A percentile compares a stretch with the other conserved stretches of the same genome.
phyloP scores from a whole-genome alignment of 2,797 vertebrate species.

The Gadopsis bispinosus region DNA sequence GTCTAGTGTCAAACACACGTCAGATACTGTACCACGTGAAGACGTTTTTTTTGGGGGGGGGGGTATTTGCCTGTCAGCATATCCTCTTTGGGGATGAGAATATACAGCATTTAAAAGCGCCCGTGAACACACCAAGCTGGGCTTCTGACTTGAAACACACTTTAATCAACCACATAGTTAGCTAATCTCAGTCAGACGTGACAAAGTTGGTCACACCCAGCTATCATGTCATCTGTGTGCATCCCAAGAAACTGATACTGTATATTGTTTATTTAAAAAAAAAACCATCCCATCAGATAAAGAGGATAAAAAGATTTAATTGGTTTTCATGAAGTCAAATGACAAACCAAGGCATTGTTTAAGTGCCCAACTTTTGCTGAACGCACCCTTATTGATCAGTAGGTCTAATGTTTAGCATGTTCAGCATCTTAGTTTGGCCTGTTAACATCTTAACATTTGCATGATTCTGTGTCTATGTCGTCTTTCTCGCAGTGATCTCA shows the following conservation, averaged over 20 bases:
- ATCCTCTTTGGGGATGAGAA: not conserved
- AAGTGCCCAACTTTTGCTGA: too few species aligned
- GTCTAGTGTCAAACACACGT: constrained; percentile 24
- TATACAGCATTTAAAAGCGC: not conserved
- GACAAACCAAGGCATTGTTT: too few species aligned
- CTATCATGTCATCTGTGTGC: not conserved
- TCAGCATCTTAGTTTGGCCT: too few species aligned
- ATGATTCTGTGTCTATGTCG: not conserved
- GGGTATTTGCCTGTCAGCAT: not conserved
- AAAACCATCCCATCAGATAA: too few species aligned
- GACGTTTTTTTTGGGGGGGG: not conserved
- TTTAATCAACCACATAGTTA: constrained; percentile 15
- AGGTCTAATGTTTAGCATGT: too few species aligned
- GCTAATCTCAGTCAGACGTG: not conserved
- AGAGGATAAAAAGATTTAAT: too few species aligned
- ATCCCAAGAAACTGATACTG: not conserved
- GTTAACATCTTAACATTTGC: too few species aligned
- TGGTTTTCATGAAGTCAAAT: not conserved
- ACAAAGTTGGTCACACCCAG: not conserved
- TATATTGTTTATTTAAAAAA: not conserved
- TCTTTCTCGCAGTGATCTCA: not conserved
- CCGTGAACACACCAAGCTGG: not conserved
- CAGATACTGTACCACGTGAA: constrained; percentile 5
- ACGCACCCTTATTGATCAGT: too few species aligned
- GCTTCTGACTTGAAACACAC: not conserved